A percentile compares a stretch with the other conserved stretches of the same genome.
phyloP scores from a whole-genome alignment of 2,113 vertebrate genomes.

The Phylloscopus whistleri region DNA sequence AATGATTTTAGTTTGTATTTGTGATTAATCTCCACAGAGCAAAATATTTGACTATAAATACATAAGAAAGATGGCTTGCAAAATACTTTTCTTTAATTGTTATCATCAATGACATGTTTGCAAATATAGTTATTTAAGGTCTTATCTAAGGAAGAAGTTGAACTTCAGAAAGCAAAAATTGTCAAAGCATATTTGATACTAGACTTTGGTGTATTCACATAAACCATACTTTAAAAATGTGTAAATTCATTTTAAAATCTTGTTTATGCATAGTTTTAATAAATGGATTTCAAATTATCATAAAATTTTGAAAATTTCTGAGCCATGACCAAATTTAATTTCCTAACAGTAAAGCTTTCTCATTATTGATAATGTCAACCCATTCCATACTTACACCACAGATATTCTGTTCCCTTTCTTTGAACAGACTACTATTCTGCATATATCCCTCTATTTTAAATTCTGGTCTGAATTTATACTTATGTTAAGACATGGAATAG shows the following conservation, averaged over 20 bases:
- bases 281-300: background rate
- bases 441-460: background rate
- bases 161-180: background rate
- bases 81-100: background rate
- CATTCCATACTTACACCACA: background rate
- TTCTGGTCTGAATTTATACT: background rate
- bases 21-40: background rate
- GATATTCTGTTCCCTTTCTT: background rate
- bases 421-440: background rate
- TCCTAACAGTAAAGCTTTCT: background rate
- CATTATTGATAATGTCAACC: background rate
- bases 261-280: background rate
- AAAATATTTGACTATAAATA: background rate
- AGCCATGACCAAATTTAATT: background rate
- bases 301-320: background rate
- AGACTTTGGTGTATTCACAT: background rate
- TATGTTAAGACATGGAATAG: background rate
- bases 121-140: background rate
- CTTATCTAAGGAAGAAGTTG: background rate
- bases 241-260: background rate
- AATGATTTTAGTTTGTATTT: background rate
- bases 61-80: background rate
- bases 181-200: background rate
- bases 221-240: background rate
- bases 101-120: background rate